phyloP scores from a whole-genome alignment of 2,113 vertebrate genomes.

The Mormyrus lacerda region DNA sequence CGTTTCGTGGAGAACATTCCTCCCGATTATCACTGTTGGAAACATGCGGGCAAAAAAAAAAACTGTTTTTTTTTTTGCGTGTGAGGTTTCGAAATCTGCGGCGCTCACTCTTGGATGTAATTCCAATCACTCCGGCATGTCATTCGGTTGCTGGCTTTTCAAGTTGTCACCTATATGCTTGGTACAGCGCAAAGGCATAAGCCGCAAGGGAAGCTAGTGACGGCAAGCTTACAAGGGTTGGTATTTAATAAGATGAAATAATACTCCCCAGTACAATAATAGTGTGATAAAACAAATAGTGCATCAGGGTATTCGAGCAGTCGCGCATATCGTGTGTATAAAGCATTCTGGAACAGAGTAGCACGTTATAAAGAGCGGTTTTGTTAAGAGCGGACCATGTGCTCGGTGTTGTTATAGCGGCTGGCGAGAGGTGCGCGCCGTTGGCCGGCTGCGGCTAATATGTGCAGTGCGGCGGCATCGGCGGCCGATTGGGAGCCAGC shows the following conservation, averaged over 20 bases:
- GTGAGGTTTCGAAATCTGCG: neutral
- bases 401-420: slow-evolving; percentile 11
- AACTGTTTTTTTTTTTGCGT: neutral
- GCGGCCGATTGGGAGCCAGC: neutral
- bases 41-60: neutral
- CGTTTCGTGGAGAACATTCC: neutral
- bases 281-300: neutral
- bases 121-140: neutral
- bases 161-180: neutral
- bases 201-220: neutral
- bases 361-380: neutral
- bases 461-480: slow-evolving; percentile 12
- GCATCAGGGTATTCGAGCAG: neutral
- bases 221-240: neutral
- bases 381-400: slow-evolving; percentile 14
- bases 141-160: neutral
- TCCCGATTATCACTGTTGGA: neutral
- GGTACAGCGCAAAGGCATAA: neutral
- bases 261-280: neutral
- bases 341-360: neutral
- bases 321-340: neutral
- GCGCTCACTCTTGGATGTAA: neutral
- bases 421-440: neutral
- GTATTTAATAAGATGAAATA: neutral
- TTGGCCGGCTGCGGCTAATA: neutral